Conservation (phyloP, 1,140 invertebrate genomes). For the Zaprionus taronus region DNA sequence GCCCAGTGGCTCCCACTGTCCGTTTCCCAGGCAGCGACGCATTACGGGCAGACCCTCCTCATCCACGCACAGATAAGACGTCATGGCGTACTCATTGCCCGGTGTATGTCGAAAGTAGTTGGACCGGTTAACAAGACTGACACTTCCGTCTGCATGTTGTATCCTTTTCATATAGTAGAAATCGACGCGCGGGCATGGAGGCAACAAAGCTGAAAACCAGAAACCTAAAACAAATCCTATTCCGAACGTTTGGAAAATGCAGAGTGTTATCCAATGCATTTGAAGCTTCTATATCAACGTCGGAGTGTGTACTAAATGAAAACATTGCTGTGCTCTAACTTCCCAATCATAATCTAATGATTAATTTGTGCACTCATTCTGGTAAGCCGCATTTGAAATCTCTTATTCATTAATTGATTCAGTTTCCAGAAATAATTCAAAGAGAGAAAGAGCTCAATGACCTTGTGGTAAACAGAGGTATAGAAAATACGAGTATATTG, state of each 20-base stretch:
- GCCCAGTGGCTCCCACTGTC: conserved; percentile 10
- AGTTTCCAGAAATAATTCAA: neutral
- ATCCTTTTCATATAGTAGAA: neutral
- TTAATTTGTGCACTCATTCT: neutral
- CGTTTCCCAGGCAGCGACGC: conserved; percentile 9
- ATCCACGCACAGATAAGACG: conserved; percentile 16
- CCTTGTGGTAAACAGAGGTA: neutral
- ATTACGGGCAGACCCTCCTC: neutral
- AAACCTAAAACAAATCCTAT: neutral
- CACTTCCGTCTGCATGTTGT: neutral
- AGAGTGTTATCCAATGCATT: neutral
- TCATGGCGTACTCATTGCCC: conserved; percentile 2
- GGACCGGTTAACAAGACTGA: neutral
- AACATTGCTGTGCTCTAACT: neutral
- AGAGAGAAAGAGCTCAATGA: neutral
- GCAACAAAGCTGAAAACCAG: too few species aligned
- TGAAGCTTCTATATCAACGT: neutral
- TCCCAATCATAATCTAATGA: neutral
- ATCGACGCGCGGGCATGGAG: neutral
- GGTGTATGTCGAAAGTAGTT: conserved; percentile 2
- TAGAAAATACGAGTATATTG: too few species aligned
- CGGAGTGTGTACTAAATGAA: neutral
- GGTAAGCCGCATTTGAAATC: neutral
- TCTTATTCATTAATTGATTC: neutral
- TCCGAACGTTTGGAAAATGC: neutral